phyloP scores from a whole-genome alignment of 53 echinoderm and acorn worm species.

The Holothuria leucospilota region DNA sequence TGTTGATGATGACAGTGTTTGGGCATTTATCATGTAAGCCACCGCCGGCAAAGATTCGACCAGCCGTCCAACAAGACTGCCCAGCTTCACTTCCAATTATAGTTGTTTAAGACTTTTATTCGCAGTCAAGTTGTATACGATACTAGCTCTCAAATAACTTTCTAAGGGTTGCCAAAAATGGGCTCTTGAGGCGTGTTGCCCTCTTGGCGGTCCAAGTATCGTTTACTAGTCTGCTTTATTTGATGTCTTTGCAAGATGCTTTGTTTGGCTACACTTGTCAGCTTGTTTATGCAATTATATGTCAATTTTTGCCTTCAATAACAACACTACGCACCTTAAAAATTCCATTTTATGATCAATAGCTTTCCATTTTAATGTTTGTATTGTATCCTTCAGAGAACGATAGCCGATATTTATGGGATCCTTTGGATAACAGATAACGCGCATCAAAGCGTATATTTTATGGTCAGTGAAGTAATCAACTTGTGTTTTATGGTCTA shows the following conservation, averaged over 20 bases:
- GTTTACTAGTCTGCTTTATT: too few relatives aligned
- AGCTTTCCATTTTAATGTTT: constrained; percentile 1
- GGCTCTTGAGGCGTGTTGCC: too few relatives aligned
- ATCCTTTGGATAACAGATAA: constrained; percentile 14
- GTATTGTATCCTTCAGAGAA: background rate
- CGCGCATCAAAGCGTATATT: background rate
- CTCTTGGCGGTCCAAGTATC: too few relatives aligned
- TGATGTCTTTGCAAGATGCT: background rate
- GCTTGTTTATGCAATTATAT: constrained; percentile 41
- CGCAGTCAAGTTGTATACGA: too few relatives aligned
- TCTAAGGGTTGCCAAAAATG: too few relatives aligned
- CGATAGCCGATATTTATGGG: constrained; percentile 13
- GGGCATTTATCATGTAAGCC: too few relatives aligned
- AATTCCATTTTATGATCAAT: constrained; percentile 24
- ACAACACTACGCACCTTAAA: constrained; percentile 21
- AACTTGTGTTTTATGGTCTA: constrained; percentile 24
- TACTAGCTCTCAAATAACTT: too few relatives aligned
- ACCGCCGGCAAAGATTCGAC: too few relatives aligned
- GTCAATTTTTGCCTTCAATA: constrained; percentile 23
- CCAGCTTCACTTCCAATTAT: too few relatives aligned
- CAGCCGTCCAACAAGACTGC: too few relatives aligned
- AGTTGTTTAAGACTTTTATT: too few relatives aligned
- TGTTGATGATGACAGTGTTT: too few relatives aligned
- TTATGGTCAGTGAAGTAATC: constrained; percentile 10
- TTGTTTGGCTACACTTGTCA: constrained; percentile 45